Evolutionary conservation across 2,888 invertebrate species (phyloP), one percentile per base, ranked within the genome.

Genomic region (Gari tellinella): DNA sequence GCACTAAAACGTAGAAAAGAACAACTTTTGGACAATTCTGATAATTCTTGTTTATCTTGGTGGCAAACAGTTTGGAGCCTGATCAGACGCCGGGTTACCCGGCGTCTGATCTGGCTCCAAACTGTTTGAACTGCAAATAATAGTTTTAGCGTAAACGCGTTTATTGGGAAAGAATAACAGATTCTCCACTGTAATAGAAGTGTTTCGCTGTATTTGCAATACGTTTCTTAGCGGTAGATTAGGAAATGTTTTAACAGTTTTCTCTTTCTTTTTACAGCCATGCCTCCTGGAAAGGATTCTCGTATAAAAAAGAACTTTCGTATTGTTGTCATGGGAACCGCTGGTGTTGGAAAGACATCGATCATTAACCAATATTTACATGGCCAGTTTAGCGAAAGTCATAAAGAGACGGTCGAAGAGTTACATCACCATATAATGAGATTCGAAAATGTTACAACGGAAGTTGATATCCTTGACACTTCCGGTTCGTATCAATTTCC

Each of bases 351-450:
- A 38, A 92, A 92, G 74, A 89, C 90, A 5, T 90, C 90, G 64
- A 90, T 92, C 74, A 89, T 92, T 25, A 89, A 89, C 14, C 90
- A 91, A 70, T 90, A 91, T 68, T 84, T 92, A 31, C 89, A 91
- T 80, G 89, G 90, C 73, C 80, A 80, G 23, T 92, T 90, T 77
- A 78, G 82, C 4, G 79, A 81, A 25, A 88, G 89, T 64, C 90
- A 91, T 60, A 87, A 86, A 61, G 90, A 90, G 55, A 92, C 92
- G 0, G 86, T 92, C 10, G 92, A 92, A 65, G 92, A 92, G 67
- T 83, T 92, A 46, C 92, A 92, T 79, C 84, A 90, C 7, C 90
- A 90, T 1, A 87, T 89, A 61, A 90, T 89, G 74, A 88, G 90
- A 64, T 79, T 90, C 26, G 84, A 89, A 52, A 91, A 90, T 15